These are phyloP conservation scores for Nasua narica DNA, from an alignment of 2,797 vertebrate genomes.

Conservation along the genomic window DNA sequence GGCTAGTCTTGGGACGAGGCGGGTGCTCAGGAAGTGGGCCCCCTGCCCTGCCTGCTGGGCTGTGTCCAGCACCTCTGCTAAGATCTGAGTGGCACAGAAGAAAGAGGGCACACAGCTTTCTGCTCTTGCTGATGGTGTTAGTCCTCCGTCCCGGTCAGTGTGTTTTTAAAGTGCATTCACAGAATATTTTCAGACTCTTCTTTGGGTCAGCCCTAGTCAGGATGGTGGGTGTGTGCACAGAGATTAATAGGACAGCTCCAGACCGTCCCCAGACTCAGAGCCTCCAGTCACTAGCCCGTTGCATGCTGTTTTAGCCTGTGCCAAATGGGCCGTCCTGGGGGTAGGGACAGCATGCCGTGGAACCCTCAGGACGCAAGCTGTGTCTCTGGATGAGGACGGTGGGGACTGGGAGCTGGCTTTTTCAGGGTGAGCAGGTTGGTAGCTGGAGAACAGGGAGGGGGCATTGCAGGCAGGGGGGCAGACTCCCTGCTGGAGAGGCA, in stretches of 20 bases:
- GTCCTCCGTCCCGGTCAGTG: background rate
- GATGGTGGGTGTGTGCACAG: fast-evolving
- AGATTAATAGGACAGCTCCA: background rate
- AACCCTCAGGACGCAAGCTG: background rate
- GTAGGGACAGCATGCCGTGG: background rate
- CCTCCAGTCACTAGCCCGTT: background rate
- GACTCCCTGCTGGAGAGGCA: background rate
- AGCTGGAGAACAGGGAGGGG: background rate
- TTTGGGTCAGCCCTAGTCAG: background rate
- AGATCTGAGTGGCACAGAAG: background rate
- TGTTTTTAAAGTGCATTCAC: background rate
- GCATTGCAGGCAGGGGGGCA: background rate
- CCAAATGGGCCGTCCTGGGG: background rate
- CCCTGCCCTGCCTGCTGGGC: background rate
- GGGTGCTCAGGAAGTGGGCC: background rate
- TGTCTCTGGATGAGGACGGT: background rate
- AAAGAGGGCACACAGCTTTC: background rate
- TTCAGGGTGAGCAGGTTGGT: background rate
- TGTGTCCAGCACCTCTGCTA: background rate
- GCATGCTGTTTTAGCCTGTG: background rate
- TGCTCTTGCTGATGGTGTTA: no score
- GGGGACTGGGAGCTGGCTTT: background rate
- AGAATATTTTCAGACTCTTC: background rate
- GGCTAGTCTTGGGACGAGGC: background rate
- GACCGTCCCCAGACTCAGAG: background rate